phyloP scores from a whole-genome alignment of 2,888 invertebrate genomes.

The Ennomos fuscantarius region DNA sequence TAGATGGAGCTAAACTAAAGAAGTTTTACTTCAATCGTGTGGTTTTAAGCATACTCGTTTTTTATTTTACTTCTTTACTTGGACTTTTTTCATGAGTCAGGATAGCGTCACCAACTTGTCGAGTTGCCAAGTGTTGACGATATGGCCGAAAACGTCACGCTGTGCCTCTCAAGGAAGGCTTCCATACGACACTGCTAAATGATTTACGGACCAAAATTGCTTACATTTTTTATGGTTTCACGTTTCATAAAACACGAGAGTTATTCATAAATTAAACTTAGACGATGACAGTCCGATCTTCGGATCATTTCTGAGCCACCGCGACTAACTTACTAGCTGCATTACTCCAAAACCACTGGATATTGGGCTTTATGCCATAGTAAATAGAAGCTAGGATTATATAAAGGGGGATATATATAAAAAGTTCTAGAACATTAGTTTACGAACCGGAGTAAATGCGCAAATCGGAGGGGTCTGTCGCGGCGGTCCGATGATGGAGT shows the following conservation, averaged over 20 bases:
- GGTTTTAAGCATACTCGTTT: too few relatives aligned
- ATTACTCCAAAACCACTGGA: slow-evolving; percentile 1
- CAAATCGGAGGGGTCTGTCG: slow-evolving; percentile 18
- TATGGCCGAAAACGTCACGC: too few relatives aligned
- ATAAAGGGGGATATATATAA: slow-evolving; percentile 5
- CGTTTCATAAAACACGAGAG: background rate
- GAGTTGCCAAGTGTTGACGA: too few relatives aligned
- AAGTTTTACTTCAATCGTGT: too few relatives aligned
- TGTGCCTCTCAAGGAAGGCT: too few relatives aligned
- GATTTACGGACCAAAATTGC: too few relatives aligned
- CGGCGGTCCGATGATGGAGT: slow-evolving; percentile 1
- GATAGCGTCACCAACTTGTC: too few relatives aligned
- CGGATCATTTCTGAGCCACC: slow-evolving; percentile 21
- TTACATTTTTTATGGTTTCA: slow-evolving; percentile 14
- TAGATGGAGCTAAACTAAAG: too few relatives aligned
- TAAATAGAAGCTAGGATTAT: background rate
- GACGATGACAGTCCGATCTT: slow-evolving; percentile 17
- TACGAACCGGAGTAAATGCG: slow-evolving; percentile 18
- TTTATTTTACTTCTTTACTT: too few relatives aligned
- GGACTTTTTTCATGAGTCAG: too few relatives aligned
- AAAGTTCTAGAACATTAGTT: slow-evolving; percentile 14
- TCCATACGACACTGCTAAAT: too few relatives aligned
- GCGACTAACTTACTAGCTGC: slow-evolving; percentile 10
- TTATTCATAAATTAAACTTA: slow-evolving; percentile 21
- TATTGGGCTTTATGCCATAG: background rate